These are phyloP conservation scores for Pseudolaguvia tuberculata DNA, from an alignment of 2,113 vertebrate species.

Conservation along the genomic window DNA sequence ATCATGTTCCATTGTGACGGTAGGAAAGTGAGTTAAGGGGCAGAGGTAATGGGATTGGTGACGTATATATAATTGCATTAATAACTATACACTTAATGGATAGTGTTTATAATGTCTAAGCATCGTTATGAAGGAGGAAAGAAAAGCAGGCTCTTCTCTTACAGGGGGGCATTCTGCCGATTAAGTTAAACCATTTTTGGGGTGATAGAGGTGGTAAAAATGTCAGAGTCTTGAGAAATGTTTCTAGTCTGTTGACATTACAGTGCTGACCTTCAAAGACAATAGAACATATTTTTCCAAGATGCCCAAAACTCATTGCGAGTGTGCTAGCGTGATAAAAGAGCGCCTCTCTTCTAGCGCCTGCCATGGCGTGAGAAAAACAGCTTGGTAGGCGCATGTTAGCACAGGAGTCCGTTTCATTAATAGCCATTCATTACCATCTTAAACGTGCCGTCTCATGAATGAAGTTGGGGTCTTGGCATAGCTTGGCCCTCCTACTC, in stretches of 20 bases:
- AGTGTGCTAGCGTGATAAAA: constrained; percentile 68
- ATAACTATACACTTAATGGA: too few species aligned
- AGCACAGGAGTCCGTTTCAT: constrained; percentile 80
- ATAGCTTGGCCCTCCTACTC: constrained; percentile 84
- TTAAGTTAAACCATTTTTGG: not conserved
- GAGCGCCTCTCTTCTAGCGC: constrained; percentile 60
- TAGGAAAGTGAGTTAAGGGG: not conserved
- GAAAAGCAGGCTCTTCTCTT: not conserved
- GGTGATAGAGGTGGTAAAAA: not conserved
- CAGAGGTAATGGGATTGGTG: not conserved
- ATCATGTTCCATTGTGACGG: constrained; percentile 33
- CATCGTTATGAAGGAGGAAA: not conserved
- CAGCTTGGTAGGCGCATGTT: constrained; percentile 77
- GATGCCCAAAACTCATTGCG: constrained; percentile 63
- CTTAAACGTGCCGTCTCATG: constrained; percentile 81
- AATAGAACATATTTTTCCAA: constrained; percentile 69
- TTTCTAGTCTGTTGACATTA: constrained; percentile 58
- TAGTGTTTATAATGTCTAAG: not conserved
- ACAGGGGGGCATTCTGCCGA: not conserved
- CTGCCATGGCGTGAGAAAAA: constrained; percentile 81
- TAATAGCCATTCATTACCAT: constrained; percentile 86
- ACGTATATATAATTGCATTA: not conserved
- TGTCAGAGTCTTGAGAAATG: constrained; percentile 61
- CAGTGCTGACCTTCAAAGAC: constrained; percentile 67
- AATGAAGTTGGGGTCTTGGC: constrained; percentile 87